Base-by-base conservation (phyloP, 1,140 invertebrate genomes). In the Vanessa atalanta region DNA sequence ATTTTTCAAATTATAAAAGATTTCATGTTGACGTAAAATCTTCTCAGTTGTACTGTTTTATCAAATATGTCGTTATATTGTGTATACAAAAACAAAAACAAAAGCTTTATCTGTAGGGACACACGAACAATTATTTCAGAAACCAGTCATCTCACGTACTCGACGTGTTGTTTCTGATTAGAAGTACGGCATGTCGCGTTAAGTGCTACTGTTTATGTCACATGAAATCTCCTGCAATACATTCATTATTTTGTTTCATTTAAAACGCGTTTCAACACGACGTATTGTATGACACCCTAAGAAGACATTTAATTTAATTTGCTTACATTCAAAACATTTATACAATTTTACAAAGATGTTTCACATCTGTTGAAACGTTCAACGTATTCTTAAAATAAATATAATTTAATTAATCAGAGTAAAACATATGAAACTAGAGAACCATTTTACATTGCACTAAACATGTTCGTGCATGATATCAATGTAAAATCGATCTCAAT, bases 401-500 rank as follows among this genome's bases (percentile, higher is more conserved):
- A 15, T 3, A 37, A 15, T 43, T 37, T 61, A 23, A 13, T 5
- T 60, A 26, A 26, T 26, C 51, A 55, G n/a, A 60, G 7, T 69
- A 47, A 67, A 37, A 20, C 16, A 8, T 43, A 16, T 60, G 16
- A 68, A 50, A 67, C 23, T 51, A 60, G 66, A 75, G 67, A 75
- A 64, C 73, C 66, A 70, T 70, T 75, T 75, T 60, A 65, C 67
- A 37, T n/a, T 53, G 51, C 8, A 50, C 12, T 48, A 12, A 26
- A 47, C 14, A 53, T 50, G 26, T 15, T 70, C 65, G 16, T 15
- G 37, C 53, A 14, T 65, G 48, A 51, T 50, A 60, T 47, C 14
- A 69, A 73, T 78, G 75, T 61, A 74, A 78, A 68, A 77, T 74
- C 67, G 69, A 53, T 69, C 69, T 77, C 72, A 75, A 73, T 73